These are phyloP conservation scores for Catagonus wagneri DNA, from an alignment of 2,113 vertebrate genomes.

Conservation along the genomic window DNA sequence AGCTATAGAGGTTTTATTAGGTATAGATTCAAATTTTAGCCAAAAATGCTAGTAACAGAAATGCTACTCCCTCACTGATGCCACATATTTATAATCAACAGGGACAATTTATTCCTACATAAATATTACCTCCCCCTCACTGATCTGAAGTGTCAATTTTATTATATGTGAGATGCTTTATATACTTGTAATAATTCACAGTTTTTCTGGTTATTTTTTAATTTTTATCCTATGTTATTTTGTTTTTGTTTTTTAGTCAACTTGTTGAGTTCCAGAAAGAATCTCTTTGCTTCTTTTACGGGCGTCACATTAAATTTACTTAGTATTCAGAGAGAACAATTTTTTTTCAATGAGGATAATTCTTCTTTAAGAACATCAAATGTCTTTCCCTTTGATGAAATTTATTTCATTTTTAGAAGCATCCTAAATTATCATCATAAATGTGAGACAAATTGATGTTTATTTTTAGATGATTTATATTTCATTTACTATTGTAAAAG, in stretches of 20 bases:
- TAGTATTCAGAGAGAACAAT: background rate
- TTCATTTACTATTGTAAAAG: background rate
- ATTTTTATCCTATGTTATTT: background rate
- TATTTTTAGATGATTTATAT: background rate
- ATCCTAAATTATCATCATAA: background rate
- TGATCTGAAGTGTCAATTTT: background rate
- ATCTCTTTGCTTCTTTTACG: background rate
- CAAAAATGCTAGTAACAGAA: background rate
- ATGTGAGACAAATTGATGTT: background rate
- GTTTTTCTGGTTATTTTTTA: background rate
- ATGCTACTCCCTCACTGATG: background rate
- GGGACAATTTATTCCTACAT: background rate
- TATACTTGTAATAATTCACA: background rate
- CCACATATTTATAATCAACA: background rate
- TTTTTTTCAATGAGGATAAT: background rate
- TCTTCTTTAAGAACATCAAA: background rate
- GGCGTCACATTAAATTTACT: background rate
- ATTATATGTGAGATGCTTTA: background rate
- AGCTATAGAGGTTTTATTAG: background rate
- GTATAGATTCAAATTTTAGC: background rate
- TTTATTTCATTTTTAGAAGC: background rate
- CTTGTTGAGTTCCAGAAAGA: background rate
- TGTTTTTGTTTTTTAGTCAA: background rate
- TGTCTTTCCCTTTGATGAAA: background rate
- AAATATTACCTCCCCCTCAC: background rate